phyloP scores from a whole-genome alignment of 2,113 vertebrate genomes.

The Hyaena hyaena region DNA sequence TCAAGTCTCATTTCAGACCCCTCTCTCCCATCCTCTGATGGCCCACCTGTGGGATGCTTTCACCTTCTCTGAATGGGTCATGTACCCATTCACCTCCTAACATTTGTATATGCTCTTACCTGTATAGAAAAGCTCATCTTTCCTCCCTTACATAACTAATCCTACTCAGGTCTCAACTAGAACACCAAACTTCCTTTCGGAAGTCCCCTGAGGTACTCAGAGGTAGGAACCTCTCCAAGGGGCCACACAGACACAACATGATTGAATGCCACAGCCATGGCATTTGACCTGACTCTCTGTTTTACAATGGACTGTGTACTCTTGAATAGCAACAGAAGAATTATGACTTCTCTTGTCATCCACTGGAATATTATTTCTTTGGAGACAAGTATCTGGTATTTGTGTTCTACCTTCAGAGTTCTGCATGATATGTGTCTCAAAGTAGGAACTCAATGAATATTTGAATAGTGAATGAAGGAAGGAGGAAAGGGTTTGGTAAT shows the following conservation, averaged over 20 bases:
- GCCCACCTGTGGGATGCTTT: rapidly evolving
- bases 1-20: rapidly evolving
- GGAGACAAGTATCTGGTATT: background rate
- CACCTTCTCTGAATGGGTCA: background rate
- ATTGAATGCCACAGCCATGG: rapidly evolving
- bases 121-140: background rate
- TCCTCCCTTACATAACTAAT: background rate
- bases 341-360: background rate
- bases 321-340: background rate
- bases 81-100: rapidly evolving
- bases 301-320: background rate
- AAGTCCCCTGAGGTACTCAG: background rate
- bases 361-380: background rate
- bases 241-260: too few relatives aligned
- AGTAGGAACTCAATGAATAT: background rate
- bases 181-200: background rate
- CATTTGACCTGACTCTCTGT: background rate
- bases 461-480: background rate
- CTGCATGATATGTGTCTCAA: background rate
- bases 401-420: background rate
- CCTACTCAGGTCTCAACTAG: background rate
- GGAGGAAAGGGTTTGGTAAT: background rate
- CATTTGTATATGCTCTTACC: rapidly evolving
- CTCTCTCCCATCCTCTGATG: background rate
- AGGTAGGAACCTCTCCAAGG: background rate